Evolutionary conservation across 2,797 vertebrate species (phyloP).

Genomic region (Rousettus madagascariensis): DNA sequence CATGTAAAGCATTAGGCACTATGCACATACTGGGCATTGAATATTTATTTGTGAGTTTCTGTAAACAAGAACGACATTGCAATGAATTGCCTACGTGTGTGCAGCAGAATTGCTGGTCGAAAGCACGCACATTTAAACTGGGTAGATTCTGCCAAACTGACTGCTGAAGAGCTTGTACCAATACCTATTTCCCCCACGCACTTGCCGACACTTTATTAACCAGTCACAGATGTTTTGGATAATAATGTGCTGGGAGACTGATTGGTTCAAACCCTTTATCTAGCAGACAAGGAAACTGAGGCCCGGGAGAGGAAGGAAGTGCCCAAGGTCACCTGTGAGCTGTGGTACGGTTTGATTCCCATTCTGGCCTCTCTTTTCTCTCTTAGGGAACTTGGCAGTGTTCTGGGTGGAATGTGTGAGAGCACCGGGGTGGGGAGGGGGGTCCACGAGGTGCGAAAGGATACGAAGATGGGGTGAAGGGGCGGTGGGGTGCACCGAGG

Average conservation of each 20-base stretch:
- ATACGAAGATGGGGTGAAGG: accelerated
- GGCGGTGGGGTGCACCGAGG: accelerated
- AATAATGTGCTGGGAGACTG: background rate
- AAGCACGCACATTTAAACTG: background rate
- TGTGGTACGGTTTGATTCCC: accelerated
- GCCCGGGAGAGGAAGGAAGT: no score
- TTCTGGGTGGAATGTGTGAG: background rate
- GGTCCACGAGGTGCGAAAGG: background rate
- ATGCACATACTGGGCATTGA: background rate
- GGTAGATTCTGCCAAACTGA: background rate
- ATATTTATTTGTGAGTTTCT: background rate
- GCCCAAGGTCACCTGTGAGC: background rate
- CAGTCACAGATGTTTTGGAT: background rate
- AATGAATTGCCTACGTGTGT: background rate
- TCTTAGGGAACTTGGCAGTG: background rate
- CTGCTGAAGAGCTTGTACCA: background rate
- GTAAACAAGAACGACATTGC: background rate
- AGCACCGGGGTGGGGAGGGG: accelerated
- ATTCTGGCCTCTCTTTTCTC: background rate
- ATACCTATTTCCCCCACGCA: background rate
- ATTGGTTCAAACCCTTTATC: background rate
- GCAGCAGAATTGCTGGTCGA: background rate
- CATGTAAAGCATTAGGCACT: background rate
- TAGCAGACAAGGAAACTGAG: background rate
- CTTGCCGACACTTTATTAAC: background rate